Evolutionary conservation across 2,113 vertebrate species (phyloP).

Genomic region (Xiphophorus hellerii): DNA sequence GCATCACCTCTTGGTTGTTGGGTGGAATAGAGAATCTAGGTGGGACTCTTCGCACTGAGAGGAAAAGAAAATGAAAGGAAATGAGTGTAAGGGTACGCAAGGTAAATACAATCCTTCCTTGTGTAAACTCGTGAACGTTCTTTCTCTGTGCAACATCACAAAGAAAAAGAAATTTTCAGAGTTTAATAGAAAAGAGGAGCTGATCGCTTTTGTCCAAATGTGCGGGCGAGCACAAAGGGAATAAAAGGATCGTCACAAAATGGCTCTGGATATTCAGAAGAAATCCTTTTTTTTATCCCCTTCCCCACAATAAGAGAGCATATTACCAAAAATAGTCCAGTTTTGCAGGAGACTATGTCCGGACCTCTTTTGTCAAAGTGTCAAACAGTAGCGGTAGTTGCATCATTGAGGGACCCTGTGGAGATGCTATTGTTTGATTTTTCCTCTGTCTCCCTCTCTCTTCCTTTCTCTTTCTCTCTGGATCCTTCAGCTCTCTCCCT

Average conservation of each 20-base stretch:
- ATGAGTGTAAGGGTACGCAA: slow-evolving; percentile 2
- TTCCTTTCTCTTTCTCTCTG: slow-evolving; percentile 36
- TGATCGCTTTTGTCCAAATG: slow-evolving; percentile 61
- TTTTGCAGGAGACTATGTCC: slow-evolving; percentile 64
- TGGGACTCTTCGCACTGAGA: slow-evolving; percentile 90
- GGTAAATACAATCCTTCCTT: slow-evolving; percentile 14
- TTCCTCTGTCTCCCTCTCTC: slow-evolving; percentile 60
- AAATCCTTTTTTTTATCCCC: slow-evolving; percentile 55
- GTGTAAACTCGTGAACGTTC: slow-evolving; percentile 17
- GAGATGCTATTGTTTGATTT: slow-evolving; percentile 74
- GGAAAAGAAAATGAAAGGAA: background rate
- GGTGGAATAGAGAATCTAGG: slow-evolving; percentile 97
- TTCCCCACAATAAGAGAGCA: slow-evolving; percentile 49
- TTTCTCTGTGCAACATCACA: background rate
- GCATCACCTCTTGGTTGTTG: slow-evolving; percentile 96
- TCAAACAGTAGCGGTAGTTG: slow-evolving; percentile 70
- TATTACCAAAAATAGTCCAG: slow-evolving; percentile 63
- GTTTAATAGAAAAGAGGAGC: slow-evolving; percentile 35
- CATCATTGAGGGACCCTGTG: slow-evolving; percentile 73
- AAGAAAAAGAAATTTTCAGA: slow-evolving; percentile 18
- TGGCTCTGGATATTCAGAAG: slow-evolving; percentile 58
- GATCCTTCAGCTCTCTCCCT: slow-evolving; percentile 57
- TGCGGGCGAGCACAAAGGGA: slow-evolving; percentile 53
- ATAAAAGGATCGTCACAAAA: slow-evolving; percentile 65
- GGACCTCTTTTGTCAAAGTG: slow-evolving; percentile 74